phyloP scores from a whole-genome alignment of 1,140 invertebrate genomes.

The Neodiprion virginianus region DNA sequence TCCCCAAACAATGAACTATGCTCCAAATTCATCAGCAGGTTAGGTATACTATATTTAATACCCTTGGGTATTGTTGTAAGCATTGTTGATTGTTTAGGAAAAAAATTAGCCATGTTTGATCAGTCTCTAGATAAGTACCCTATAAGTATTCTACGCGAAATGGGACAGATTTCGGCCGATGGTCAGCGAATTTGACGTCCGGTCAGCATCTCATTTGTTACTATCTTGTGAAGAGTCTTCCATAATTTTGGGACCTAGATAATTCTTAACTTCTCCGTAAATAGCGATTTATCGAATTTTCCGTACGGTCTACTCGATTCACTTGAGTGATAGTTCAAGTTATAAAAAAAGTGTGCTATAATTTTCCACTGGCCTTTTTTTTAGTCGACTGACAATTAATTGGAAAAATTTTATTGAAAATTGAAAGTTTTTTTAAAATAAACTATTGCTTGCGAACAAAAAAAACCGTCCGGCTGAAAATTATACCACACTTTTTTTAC shows the following conservation, averaged over 20 bases:
- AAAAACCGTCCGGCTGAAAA: no score
- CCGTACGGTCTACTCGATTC: neutral
- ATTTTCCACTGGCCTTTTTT: neutral
- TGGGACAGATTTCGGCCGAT: neutral
- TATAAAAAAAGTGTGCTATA: neutral
- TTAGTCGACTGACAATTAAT: neutral
- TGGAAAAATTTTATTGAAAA: no score
- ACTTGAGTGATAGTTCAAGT: neutral
- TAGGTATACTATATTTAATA: no score
- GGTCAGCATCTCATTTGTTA: neutral
- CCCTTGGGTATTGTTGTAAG: no score
- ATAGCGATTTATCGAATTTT: neutral
- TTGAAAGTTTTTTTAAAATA: no score
- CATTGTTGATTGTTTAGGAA: no score
- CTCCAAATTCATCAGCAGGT: no score
- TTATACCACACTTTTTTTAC: no score
- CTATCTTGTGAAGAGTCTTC: neutral
- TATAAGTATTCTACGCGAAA: neutral
- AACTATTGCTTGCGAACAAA: no score
- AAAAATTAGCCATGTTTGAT: no score
- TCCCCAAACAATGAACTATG: no score
- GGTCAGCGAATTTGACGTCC: neutral
- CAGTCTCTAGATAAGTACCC: no score
- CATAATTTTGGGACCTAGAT: neutral
- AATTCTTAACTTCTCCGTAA: neutral